Evolutionary conservation across 1,140 invertebrate species (phyloP), one percentile per base, ranked within the genome.

Genomic region (Drosophila lacertosa): DNA sequence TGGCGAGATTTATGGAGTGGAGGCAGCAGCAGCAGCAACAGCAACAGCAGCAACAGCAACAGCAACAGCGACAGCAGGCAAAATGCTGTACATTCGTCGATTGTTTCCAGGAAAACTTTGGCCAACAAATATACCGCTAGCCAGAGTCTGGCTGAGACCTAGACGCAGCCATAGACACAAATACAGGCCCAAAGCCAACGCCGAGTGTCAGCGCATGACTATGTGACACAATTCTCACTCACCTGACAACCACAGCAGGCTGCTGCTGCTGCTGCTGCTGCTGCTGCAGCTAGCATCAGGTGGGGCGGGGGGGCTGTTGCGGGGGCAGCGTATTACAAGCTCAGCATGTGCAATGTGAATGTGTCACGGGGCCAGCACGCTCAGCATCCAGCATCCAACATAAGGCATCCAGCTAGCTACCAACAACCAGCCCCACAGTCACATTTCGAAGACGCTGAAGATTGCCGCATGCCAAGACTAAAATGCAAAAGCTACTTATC

Each of bases 1-100:
- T 90, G 79, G 78, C 80, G 75, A 90, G 88, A 90, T 90, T 90
- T 90, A 90, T 90, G 83, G 88, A 90, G 88, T 90, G 84, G 70
- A 84, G 77, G 63, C 59, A 74, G 74, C 77, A 55, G 60, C 75
- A 59, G 62, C 50, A 67, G 53, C 66, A 53, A 47, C 39, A 24
- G 40, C 54, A 32, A 13, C 32, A 51, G 13, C 58, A 54, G 22
- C 44, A 42, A 55, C 58, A 55, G 45, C 26, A 40, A 29, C 47
- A 62, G 45, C 72, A 48, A 51, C 70, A 60, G 62, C 62, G 15
- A 57, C 53, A 58, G 71, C 55, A 64, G 44, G 58, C 48, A 78
- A 74, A 78, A 80, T 65, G 82, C 82, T 72, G 53, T 26, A 63
- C 79, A 59, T 66, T 62, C 67, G 60, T 42, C 82, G 82, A 88